A percentile compares a stretch with the other conserved stretches of the same genome.
Evolutionary conservation across 2,113 vertebrate species (phyloP).

Genomic region (Gobio gobio): DNA sequence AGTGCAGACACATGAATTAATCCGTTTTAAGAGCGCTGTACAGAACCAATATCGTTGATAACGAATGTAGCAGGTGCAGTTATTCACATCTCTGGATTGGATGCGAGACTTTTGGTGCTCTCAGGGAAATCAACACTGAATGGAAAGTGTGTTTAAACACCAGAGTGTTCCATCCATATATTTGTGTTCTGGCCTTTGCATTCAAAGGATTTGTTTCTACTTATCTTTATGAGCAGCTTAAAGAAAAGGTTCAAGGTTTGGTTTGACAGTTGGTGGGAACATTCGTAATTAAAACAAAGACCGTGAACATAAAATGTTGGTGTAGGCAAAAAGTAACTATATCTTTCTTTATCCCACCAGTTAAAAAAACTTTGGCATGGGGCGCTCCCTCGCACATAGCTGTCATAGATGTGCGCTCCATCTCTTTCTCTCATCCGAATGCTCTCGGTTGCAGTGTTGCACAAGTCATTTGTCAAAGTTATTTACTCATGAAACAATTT

Average conservation of each 20-base stretch:
- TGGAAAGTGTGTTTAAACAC: neutral
- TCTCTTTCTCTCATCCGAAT: neutral
- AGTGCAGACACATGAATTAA: conserved; percentile 14
- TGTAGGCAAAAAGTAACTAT: neutral
- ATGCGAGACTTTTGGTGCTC: neutral
- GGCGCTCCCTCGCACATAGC: neutral
- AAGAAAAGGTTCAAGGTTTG: neutral
- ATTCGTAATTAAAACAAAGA: neutral
- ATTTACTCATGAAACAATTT: conserved; percentile 6
- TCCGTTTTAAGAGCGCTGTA: neutral
- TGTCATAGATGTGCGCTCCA: neutral
- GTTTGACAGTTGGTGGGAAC: neutral
- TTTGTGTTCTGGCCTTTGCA: neutral
- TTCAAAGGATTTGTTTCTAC: neutral
- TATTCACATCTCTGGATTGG: neutral
- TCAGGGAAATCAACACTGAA: neutral
- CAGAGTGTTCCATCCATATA: neutral
- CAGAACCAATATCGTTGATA: neutral
- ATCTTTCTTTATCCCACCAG: neutral
- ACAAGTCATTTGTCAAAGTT: neutral
- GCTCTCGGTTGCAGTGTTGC: neutral
- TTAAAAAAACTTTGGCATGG: neutral
- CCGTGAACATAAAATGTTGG: neutral
- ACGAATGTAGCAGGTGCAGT: neutral
- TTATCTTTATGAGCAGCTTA: neutral